These are phyloP conservation scores for Notothenia rossii DNA, from an alignment of 2,113 vertebrate species.

Conservation along the genomic window DNA sequence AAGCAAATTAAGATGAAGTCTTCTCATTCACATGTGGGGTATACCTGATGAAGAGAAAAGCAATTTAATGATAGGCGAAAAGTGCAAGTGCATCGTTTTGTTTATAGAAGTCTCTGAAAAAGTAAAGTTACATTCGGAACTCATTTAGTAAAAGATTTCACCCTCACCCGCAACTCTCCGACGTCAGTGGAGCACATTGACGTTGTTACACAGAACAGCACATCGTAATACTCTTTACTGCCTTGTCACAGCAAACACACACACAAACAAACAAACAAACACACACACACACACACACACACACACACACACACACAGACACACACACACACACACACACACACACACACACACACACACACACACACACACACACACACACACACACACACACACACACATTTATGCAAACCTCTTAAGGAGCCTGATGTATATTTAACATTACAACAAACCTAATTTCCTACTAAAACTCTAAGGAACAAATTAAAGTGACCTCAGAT, in stretches of 20 bases:
- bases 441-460: conserved; percentile 4
- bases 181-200: conserved; percentile 28
- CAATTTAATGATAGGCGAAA: too few species aligned
- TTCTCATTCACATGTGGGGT: not conserved
- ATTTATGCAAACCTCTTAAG: not conserved
- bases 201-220: conserved; percentile 20
- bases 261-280: not conserved
- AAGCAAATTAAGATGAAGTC: too few species aligned
- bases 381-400: not conserved
- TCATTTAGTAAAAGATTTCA: conserved; percentile 53
- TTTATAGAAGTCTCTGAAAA: not conserved
- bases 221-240: conserved; percentile 30
- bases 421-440: not conserved
- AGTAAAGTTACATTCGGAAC: conserved; percentile 40
- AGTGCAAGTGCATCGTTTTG: not conserved
- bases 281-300: not conserved
- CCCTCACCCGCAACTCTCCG: conserved; percentile 29
- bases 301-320: too few species aligned
- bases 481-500: not conserved
- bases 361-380: not conserved
- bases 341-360: not conserved
- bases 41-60: too few species aligned
- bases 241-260: conserved; percentile 24
- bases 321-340: not conserved
- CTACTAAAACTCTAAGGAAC: conserved; percentile 3